Percentiles rank a stretch among this genome's conserved stretches.
These are phyloP conservation scores for Ceramica pisi DNA, from an alignment of 2,888 invertebrate genomes.

Conservation along the genomic window DNA sequence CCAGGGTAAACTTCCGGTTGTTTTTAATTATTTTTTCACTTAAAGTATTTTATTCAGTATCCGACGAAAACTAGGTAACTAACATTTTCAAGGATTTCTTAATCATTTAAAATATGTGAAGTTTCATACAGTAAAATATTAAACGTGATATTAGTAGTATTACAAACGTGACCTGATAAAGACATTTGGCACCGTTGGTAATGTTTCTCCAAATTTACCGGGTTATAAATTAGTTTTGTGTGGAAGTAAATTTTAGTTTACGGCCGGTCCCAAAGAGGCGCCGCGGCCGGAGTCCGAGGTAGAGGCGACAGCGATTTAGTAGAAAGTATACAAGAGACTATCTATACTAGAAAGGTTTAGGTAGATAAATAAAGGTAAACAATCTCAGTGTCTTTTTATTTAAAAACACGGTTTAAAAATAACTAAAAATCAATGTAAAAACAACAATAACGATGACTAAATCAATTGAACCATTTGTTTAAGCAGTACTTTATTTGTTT, in stretches of 20 bases:
- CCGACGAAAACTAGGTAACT: neutral
- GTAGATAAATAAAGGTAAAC: no score
- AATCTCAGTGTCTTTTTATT: no score
- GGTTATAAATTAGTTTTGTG: constrained; percentile 74
- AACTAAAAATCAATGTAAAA: no score
- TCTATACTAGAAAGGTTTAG: no score
- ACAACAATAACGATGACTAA: no score
- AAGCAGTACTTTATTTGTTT: no score
- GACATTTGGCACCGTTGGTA: constrained; percentile 69
- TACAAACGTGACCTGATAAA: constrained; percentile 62
- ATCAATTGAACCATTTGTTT: no score
- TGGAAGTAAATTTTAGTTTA: constrained; percentile 71
- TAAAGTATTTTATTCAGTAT: no score
- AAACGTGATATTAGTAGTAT: constrained; percentile 3
- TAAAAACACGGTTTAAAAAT: no score
- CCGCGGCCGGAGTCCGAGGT: constrained; percentile 8
- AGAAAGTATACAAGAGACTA: neutral
- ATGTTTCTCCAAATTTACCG: constrained; percentile 69
- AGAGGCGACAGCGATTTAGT: constrained; percentile 24
- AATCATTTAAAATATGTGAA: neutral
- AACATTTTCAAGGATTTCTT: neutral
- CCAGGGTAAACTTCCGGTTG: no score
- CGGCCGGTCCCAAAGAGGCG: constrained; percentile 36
- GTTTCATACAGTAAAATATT: neutral
- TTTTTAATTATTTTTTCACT: no score